Evolutionary conservation across 2,113 vertebrate species (phyloP), one percentile per base, ranked within the genome.

Genomic region (Scophthalmus maximus): DNA sequence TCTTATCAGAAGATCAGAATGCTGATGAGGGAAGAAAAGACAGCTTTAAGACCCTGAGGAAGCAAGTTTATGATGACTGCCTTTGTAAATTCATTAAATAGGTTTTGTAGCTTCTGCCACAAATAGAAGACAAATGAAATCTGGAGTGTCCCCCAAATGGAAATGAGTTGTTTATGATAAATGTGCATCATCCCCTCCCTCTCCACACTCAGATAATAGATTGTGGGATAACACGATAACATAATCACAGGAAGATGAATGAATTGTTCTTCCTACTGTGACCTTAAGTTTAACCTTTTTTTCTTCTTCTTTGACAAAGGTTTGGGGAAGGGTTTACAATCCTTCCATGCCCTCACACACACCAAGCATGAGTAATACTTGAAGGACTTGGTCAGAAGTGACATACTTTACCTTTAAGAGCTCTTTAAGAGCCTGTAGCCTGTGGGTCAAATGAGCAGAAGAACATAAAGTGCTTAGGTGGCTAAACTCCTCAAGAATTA

Each of bases 321-420:
- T 83, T 51, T 52, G 10, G 17, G 32, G 11, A 22, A 0, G 20
- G n/a, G 17, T 25, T 23, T 36, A 8, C 10, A 53, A 44, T 65
- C 15, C 6, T 25, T 56, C 69, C 6, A 62, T 3, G 11, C 27
- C 60, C 58, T 68, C 20, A 14, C 23, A 40, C 22, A 36, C 46
- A 23, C 46, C 17, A 26, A 55, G 18, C 46, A 25, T 34, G 42
- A 89, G 68, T 65, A 29, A 70, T 12, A 57, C 27, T 52, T 78
- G 40, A 44, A 66, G 63, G 38, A 51, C 65, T 69, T 53, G 46
- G 66, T 83, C 77, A 79, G 61, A 44, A 25, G 68, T 83, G 84
- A 88, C 83, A 60, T 47, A 53, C 56, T 26, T 34, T 57, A n/a
- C 22, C 57, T 44, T 78, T 63, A 72, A 73, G 26, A 78, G 74